Evolutionary conservation across 2,888 invertebrate species (phyloP).

Genomic region (Xestia ashworthii): DNA sequence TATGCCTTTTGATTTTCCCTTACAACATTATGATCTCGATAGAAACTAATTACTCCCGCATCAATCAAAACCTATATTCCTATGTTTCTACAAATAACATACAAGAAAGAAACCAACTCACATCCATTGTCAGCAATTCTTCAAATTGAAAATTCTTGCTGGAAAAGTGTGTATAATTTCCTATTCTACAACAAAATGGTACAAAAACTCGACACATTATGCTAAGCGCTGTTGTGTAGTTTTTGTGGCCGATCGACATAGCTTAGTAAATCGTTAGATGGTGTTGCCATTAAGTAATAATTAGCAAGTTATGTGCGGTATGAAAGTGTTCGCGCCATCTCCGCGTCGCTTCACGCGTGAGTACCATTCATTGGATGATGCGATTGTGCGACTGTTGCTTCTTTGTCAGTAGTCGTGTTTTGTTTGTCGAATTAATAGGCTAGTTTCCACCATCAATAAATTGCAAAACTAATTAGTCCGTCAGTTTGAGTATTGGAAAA

Average conservation of each 20-base stretch:
- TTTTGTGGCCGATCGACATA: slow-evolving; percentile 46
- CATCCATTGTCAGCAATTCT: slow-evolving; percentile 6
- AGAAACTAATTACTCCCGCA: neutral
- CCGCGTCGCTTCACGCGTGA: slow-evolving; percentile 10
- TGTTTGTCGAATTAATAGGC: neutral
- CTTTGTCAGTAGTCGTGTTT: neutral
- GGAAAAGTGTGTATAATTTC: slow-evolving; percentile 50
- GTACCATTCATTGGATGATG: slow-evolving; percentile 26
- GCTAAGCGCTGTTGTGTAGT: slow-evolving; percentile 23
- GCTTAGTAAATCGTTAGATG: slow-evolving; percentile 37
- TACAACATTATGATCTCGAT: neutral
- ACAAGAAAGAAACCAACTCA: neutral
- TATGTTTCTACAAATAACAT: neutral
- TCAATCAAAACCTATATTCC: neutral
- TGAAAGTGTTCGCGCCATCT: slow-evolving; percentile 57
- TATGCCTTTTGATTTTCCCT: neutral
- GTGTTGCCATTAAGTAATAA: slow-evolving; percentile 55
- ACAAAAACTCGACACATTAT: slow-evolving; percentile 36
- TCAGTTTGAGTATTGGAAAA: too few species aligned
- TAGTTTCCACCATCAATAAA: too few species aligned
- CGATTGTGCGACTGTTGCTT: neutral
- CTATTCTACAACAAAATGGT: slow-evolving; percentile 22
- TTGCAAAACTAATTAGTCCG: too few species aligned
- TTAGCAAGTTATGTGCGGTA: slow-evolving; percentile 59
- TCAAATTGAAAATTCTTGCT: slow-evolving; percentile 35